Conservation (phyloP, 2,797 vertebrate species). For the Rhinatrema bivittatum region DNA sequence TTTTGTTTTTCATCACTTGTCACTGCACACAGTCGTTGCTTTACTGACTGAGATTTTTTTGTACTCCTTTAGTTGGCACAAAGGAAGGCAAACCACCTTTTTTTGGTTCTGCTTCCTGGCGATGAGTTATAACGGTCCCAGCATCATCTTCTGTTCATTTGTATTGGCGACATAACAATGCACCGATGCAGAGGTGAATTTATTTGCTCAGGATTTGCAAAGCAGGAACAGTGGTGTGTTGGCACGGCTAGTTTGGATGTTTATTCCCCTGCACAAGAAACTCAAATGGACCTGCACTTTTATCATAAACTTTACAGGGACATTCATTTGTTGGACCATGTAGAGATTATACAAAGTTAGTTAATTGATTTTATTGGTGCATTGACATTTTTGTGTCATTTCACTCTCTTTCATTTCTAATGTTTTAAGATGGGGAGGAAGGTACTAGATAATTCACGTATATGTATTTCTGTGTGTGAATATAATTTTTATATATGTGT, state of each 20-base stretch:
- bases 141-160: slow-evolving; percentile 52
- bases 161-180: slow-evolving; percentile 64
- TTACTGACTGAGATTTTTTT: too few species aligned
- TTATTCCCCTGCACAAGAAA: slow-evolving; percentile 5
- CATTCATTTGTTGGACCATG: slow-evolving; percentile 24
- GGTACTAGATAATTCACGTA: too few species aligned
- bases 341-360: slow-evolving; percentile 25
- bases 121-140: slow-evolving; percentile 69
- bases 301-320: slow-evolving; percentile 25
- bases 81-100: slow-evolving; percentile 39
- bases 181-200: slow-evolving; percentile 70
- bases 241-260: slow-evolving; percentile 25
- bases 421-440: too few species aligned
- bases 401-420: too few species aligned
- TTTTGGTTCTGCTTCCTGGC: slow-evolving; percentile 55
- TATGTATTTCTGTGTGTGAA: too few species aligned
- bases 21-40: too few species aligned
- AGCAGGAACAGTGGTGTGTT: slow-evolving; percentile 30
- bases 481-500: too few species aligned
- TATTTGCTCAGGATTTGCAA: slow-evolving; percentile 39
- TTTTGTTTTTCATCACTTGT: too few species aligned
- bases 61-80: too few species aligned
- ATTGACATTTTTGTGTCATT: too few species aligned
- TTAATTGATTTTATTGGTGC: too few species aligned
- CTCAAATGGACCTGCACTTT: slow-evolving; percentile 22